phyloP scores from a whole-genome alignment of 1,140 invertebrate species.

The Artemia franciscana region DNA sequence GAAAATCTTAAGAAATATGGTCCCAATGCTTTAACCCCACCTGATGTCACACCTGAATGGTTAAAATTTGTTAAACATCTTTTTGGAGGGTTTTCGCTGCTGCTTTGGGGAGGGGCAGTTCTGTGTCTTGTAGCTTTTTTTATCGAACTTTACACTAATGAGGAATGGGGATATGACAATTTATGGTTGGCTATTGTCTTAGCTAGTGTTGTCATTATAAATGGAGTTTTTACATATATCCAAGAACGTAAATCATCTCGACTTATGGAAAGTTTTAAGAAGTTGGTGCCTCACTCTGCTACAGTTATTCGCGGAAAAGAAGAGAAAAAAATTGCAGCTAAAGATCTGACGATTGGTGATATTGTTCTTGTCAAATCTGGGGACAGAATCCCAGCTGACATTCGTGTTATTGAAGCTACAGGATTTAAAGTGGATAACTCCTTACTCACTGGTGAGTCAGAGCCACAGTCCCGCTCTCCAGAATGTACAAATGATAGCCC shows the following conservation, averaged over 20 bases:
- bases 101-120: too few species aligned
- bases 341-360: constrained; percentile 50
- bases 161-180: too few species aligned
- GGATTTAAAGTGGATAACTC: constrained; percentile 55
- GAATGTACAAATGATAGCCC: constrained; percentile 39
- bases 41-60: too few species aligned
- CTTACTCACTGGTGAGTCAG: constrained; percentile 48
- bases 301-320: constrained; percentile 24
- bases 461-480: constrained; percentile 32
- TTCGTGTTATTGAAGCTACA: constrained; percentile 39
- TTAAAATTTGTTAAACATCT: too few species aligned
- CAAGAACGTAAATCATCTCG: constrained; percentile 5
- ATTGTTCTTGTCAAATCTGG: constrained; percentile 56
- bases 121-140: too few species aligned
- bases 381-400: constrained; percentile 60
- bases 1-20: too few species aligned
- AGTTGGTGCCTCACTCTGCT: constrained; percentile 15
- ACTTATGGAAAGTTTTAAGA: constrained; percentile 7
- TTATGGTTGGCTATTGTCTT: constrained; percentile 5
- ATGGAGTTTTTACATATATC: constrained; percentile 2
- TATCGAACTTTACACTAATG: too few species aligned
- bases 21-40: too few species aligned
- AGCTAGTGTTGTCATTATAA: constrained; percentile 1
- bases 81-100: too few species aligned
- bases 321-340: constrained; percentile 25